Conservation (phyloP, 2,888 invertebrate genomes). For the Craniophora ligustri region DNA sequence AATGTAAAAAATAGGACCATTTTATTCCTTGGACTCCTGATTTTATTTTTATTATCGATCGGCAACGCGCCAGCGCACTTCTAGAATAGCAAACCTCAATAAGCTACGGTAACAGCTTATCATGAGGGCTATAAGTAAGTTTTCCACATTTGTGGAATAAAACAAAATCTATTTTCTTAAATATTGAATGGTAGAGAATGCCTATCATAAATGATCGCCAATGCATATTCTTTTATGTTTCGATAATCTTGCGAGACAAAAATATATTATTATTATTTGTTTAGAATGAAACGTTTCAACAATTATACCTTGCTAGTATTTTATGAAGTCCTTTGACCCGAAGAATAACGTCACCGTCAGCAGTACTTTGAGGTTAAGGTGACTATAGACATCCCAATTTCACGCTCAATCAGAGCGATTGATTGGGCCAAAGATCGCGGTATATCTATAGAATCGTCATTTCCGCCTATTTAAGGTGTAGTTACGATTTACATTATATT, state of each 20-base stretch:
- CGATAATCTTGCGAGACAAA: too few species aligned
- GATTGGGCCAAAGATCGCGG: slow-evolving; percentile 18
- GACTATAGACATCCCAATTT: slow-evolving; percentile 31
- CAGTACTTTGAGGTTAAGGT: slow-evolving; percentile 22
- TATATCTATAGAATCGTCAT: slow-evolving; percentile 25
- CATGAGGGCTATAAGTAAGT: too few species aligned
- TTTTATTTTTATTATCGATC: too few species aligned
- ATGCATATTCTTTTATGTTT: too few species aligned
- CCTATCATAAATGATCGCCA: too few species aligned
- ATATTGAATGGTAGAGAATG: too few species aligned
- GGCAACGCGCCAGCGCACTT: too few species aligned
- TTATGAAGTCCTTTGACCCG: slow-evolving; percentile 3
- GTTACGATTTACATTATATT: not conserved
- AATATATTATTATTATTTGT: too few species aligned
- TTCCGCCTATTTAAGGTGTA: not conserved
- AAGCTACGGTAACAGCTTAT: not conserved
- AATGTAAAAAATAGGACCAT: too few species aligned
- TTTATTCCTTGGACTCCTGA: not conserved
- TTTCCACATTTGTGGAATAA: too few species aligned
- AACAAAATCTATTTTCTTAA: too few species aligned
- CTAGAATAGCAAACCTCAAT: not conserved
- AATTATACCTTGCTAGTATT: not conserved
- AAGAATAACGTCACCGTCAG: not conserved
- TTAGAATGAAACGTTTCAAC: too few species aligned
- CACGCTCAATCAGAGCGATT: slow-evolving; percentile 42